Conservation (phyloP, 2,113 vertebrate species). For the Coptodon bakossiorum region DNA sequence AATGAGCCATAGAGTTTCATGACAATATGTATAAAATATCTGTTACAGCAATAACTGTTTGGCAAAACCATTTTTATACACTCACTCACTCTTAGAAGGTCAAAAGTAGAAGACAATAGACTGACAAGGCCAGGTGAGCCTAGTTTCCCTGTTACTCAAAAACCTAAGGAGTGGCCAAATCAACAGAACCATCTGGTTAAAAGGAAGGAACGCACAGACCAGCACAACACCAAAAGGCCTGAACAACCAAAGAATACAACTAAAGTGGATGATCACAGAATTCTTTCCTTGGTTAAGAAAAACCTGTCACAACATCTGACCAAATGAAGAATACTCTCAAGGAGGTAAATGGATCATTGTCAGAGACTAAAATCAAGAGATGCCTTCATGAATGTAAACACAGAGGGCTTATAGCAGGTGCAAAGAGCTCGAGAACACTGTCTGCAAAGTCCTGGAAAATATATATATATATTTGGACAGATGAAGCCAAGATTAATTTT, state of each 20-base stretch:
- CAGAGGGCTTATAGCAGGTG: not conserved
- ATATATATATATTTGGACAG: not conserved
- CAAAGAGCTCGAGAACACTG: not conserved
- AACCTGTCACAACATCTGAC: not conserved
- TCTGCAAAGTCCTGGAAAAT: not conserved
- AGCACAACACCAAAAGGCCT: not conserved
- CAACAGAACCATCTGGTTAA: not conserved
- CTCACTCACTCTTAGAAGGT: not conserved
- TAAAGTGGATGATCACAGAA: not conserved
- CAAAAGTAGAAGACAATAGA: not conserved
- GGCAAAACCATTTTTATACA: not conserved
- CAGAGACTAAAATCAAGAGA: not conserved
- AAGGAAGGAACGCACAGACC: not conserved
- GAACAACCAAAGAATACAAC: not conserved
- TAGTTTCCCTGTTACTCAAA: not conserved
- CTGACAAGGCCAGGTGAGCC: not conserved
- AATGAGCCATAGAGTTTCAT: not conserved
- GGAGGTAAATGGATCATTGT: not conserved
- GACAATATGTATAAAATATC: not conserved
- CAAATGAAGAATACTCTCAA: not conserved
- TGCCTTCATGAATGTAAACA: not conserved
- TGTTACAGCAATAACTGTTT: not conserved
- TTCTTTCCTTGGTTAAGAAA: not conserved
- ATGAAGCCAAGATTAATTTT: not conserved
- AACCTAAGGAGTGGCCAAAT: not conserved